Evolutionary conservation across 2,888 invertebrate species (phyloP).

Genomic region (Stenichneumon culpator): DNA sequence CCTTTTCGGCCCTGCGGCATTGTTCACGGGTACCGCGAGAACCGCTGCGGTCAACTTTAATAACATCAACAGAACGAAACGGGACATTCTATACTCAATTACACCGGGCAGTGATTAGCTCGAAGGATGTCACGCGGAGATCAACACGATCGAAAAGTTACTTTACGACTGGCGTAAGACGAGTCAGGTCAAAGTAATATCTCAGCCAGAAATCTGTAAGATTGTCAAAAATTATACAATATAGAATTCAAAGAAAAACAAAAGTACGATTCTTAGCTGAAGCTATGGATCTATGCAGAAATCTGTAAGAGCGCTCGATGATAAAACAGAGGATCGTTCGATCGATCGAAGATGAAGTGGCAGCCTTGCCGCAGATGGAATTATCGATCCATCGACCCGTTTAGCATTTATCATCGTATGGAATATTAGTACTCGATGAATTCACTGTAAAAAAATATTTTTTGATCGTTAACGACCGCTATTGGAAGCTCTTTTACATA

Average conservation of each 20-base stretch:
- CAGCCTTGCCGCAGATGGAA: neutral
- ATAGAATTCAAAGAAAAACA: neutral
- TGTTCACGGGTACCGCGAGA: constrained; percentile 11
- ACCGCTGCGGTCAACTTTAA: constrained; percentile 27
- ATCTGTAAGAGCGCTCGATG: neutral
- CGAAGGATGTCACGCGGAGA: neutral
- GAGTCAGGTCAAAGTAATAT: neutral
- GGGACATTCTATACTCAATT: constrained; percentile 6
- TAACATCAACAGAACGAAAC: constrained; percentile 5
- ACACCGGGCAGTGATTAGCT: neutral
- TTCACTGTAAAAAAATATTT: neutral
- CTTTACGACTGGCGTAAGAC: constrained; percentile 5
- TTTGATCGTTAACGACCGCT: too few relatives aligned
- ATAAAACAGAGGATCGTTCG: constrained; percentile 3
- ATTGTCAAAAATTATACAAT: neutral
- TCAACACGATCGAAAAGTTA: constrained; percentile 9
- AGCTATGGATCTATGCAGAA: neutral
- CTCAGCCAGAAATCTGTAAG: neutral
- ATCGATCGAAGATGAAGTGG: neutral
- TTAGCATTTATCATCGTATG: neutral
- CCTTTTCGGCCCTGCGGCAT: neutral
- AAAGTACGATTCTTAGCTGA: neutral
- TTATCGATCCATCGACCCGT: neutral
- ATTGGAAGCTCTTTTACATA: too few relatives aligned
- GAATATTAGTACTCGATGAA: neutral